These are phyloP conservation scores for Lasioglossum baleicum DNA, from an alignment of 1,140 invertebrate genomes.

Conservation along the genomic window DNA sequence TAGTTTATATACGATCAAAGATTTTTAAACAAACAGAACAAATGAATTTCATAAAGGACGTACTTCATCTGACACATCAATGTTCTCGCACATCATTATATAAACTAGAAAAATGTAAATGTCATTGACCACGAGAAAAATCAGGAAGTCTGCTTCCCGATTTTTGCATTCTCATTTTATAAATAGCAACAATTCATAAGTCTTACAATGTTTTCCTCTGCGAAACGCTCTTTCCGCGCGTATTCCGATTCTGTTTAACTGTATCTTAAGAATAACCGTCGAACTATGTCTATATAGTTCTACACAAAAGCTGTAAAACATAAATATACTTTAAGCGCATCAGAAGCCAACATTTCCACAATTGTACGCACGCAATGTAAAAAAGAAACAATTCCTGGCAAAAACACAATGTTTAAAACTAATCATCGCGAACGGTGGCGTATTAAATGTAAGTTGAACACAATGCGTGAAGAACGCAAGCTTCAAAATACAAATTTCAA, in stretches of 20 bases:
- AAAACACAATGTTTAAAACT: constrained; percentile 4
- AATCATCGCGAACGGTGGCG: background rate
- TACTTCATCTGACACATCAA: background rate
- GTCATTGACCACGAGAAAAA: constrained; percentile 2
- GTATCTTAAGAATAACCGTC: constrained; percentile 9
- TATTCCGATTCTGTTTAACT: background rate
- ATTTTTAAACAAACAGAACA: constrained; percentile 10
- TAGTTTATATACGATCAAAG: background rate
- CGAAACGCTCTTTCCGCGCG: constrained; percentile 21
- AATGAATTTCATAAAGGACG: background rate
- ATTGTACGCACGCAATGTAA: background rate
- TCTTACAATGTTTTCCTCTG: constrained; percentile 11
- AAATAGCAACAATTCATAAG: constrained; percentile 19
- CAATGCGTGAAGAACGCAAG: constrained; percentile 21
- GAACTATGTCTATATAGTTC: background rate
- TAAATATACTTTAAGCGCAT: constrained; percentile 24
- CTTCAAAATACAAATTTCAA: background rate
- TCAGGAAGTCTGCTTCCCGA: background rate
- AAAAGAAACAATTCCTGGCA: constrained; percentile 7
- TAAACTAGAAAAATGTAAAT: constrained; percentile 38
- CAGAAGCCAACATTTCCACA: constrained; percentile 9
- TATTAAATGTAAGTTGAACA: constrained; percentile 31
- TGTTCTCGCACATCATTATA: constrained; percentile 7
- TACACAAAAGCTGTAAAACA: constrained; percentile 23
- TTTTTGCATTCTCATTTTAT: constrained; percentile 6